Conservation (phyloP, 2,797 vertebrate species). For the Oreonectes daqikongensis region DNA sequence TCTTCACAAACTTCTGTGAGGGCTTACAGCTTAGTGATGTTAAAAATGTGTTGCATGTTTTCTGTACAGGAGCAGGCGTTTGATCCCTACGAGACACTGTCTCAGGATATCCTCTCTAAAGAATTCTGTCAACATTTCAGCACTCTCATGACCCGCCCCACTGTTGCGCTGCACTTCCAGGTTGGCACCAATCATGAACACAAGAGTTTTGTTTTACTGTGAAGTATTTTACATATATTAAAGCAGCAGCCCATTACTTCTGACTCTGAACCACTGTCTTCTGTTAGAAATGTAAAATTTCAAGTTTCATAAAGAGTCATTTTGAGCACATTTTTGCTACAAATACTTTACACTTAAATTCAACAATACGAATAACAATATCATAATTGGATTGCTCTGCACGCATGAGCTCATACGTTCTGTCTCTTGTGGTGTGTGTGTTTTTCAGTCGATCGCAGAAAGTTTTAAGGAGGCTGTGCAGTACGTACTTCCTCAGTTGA, state of each 20-base stretch:
- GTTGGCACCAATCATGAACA: slow-evolving; percentile 67
- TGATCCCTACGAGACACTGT: slow-evolving; percentile 96
- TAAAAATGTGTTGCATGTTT: slow-evolving; percentile 4
- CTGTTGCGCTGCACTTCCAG: slow-evolving; percentile 91
- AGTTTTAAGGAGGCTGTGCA: slow-evolving; percentile 96
- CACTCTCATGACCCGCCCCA: slow-evolving; percentile 87
- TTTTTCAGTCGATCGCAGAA: slow-evolving; percentile 87
- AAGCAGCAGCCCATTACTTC: too few relatives aligned
- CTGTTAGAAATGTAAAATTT: too few relatives aligned
- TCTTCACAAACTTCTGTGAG: background rate
- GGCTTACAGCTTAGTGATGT: background rate
- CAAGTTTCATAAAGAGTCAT: too few relatives aligned
- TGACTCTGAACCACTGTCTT: too few relatives aligned
- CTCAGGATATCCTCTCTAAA: slow-evolving; percentile 92
- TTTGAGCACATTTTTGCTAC: too few relatives aligned
- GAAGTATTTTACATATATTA: background rate
- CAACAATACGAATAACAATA: too few relatives aligned
- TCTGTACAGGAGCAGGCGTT: slow-evolving; percentile 91
- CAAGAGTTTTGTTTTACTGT: background rate
- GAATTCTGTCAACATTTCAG: slow-evolving; percentile 93
- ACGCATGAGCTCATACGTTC: slow-evolving; percentile 48
- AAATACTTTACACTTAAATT: too few relatives aligned
- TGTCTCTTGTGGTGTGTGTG: slow-evolving; percentile 53
- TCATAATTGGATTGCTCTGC: background rate
- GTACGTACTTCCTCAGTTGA: slow-evolving; percentile 94